Base-by-base conservation (phyloP, 2,888 invertebrate species). In the Nemapogon koenigi region DNA sequence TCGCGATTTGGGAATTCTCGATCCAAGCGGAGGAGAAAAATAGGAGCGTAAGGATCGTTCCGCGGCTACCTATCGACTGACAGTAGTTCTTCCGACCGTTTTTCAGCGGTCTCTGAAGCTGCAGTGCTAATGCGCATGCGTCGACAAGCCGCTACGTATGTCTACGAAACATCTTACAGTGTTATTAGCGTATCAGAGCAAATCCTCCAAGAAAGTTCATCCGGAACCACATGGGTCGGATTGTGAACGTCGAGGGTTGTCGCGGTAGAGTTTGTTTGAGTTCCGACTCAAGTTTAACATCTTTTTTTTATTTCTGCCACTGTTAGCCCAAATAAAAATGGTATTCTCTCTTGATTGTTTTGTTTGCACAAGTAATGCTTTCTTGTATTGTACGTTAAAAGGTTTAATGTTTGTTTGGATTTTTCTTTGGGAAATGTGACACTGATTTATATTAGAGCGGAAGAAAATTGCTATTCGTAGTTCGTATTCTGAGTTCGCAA, bases 81-180 rank as follows among this genome's bases (percentile, higher is more conserved):
- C 62, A 63, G 47, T 49, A 45, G 46, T 13, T 28, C 11, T 11
- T 4, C 48, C 50, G 55, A 52, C 56, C 53, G 59, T 57, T 52
- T 59, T 58, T 57, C 53, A 57, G 59, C 56, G 48, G 43, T 57
- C 49, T 55, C 55, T 57, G 56, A 56, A 64, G 63, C 73, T 75
- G 75, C 75, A 75, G 59, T 62, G 57, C 45, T 42, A 53, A 42
- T 41, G 49, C 75, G 75, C 75, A 62, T 63, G 76, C 76, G 72
- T 52, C 67, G 67, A 63, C 59, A 59, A 61, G 50, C 60, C 54
- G 55, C 55, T 28, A 28, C 37, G 37, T 37, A 37, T 37, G 37
- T 37, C 37, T 37, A 31, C 44, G 44, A 47, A 59, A 46, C 59
- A 57, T 58, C 57, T 55, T 55, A 46, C 46, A 40, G 32, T 27